A percentile compares a stretch with the other conserved stretches of the same genome.
Evolutionary conservation across 2,888 invertebrate species (phyloP).

Genomic region (Lumbricus terrestris): DNA sequence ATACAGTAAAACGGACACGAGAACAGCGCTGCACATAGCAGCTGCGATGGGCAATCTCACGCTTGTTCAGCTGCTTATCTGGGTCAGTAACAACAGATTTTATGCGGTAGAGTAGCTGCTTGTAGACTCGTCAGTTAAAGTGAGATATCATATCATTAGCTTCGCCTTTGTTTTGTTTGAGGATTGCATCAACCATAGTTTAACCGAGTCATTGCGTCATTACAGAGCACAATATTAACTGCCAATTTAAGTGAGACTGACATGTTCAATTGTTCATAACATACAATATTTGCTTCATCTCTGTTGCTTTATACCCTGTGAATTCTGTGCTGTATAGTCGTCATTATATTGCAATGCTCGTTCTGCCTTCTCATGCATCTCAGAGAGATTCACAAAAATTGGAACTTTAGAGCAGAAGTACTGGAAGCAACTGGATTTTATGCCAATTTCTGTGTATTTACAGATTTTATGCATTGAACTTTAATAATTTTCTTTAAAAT

Average conservation of each 20-base stretch:
- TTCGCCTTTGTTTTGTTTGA: neutral
- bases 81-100: constrained; percentile 68
- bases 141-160: neutral
- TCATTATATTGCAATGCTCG: neutral
- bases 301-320: neutral
- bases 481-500: neutral
- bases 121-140: neutral
- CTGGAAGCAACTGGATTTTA: neutral
- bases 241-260: neutral
- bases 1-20: constrained; percentile 72
- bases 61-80: constrained; percentile 86
- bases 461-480: neutral
- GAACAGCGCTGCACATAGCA: constrained; percentile 83
- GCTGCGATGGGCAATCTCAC: constrained; percentile 79
- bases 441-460: neutral
- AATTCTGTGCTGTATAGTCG: neutral
- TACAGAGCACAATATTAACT: neutral
- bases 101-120: neutral
- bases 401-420: neutral
- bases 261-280: neutral
- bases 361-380: neutral
- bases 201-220: neutral
- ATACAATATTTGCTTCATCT: neutral
- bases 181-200: neutral
- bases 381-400: neutral